These are phyloP conservation scores for Sesia apiformis DNA, from an alignment of 2,888 invertebrate genomes.

Conservation along the genomic window DNA sequence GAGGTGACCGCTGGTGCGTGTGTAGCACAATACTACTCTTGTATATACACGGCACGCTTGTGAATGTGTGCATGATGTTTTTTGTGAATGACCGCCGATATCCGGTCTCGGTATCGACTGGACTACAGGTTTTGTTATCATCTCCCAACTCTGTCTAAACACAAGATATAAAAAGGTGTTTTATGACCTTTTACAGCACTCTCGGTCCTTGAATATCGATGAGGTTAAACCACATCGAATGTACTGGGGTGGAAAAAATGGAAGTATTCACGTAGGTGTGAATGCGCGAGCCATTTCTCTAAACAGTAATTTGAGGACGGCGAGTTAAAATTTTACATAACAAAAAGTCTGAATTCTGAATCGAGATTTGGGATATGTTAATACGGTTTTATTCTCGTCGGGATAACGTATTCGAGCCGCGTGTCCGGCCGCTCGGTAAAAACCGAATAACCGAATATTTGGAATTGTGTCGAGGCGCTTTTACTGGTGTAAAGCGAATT, in stretches of 20 bases:
- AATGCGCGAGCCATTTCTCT: constrained; percentile 38
- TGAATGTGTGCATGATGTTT: constrained; percentile 44
- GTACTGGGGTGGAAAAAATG: too few species aligned
- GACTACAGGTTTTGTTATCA: constrained; percentile 70
- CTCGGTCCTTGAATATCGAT: constrained; percentile 58
- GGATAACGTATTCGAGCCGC: constrained; percentile 47
- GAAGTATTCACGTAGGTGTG: constrained; percentile 50
- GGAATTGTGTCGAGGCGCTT: constrained; percentile 50
- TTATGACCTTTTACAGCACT: constrained; percentile 66
- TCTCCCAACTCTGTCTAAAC: constrained; percentile 68
- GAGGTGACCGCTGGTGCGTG: constrained; percentile 33
- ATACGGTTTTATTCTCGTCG: constrained; percentile 45
- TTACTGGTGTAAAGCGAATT: constrained; percentile 52
- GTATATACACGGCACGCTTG: constrained; percentile 17
- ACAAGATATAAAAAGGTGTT: constrained; percentile 70
- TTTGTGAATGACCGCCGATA: constrained; percentile 71
- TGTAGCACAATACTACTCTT: constrained; percentile 33
- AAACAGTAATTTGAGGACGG: constrained; percentile 49
- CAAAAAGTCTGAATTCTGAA: constrained; percentile 35
- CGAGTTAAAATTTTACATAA: constrained; percentile 46
- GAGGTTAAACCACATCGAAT: constrained; percentile 38
- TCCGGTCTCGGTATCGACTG: constrained; percentile 63
- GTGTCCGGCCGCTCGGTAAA: constrained; percentile 40
- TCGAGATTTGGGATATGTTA: constrained; percentile 55
- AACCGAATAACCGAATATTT: constrained; percentile 54